Evolutionary conservation across 2,113 vertebrate species (phyloP).

Genomic region (Syrrhaptes paradoxus): DNA sequence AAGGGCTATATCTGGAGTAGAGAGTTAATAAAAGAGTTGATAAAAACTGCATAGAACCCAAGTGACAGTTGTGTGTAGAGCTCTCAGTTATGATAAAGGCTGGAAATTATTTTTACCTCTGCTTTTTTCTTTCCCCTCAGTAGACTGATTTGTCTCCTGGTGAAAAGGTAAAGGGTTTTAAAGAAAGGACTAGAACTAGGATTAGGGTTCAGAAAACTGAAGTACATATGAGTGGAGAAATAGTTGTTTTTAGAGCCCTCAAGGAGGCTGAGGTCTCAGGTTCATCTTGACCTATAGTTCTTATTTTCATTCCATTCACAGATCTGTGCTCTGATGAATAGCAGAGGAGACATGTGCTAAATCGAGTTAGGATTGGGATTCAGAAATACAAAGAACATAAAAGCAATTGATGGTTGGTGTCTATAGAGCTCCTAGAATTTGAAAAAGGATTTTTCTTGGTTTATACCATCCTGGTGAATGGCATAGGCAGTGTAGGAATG

Average conservation of each 20-base stretch:
- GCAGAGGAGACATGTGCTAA: neutral
- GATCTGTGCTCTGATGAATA: neutral
- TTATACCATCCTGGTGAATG: neutral
- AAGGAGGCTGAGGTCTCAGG: neutral
- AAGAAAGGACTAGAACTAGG: neutral
- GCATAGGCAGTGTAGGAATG: neutral
- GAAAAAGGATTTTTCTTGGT: neutral
- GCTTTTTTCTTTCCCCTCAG: neutral
- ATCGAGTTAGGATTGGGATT: neutral
- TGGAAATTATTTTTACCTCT: neutral
- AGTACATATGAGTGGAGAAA: neutral
- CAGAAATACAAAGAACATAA: neutral
- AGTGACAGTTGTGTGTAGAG: neutral
- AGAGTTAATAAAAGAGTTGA: neutral
- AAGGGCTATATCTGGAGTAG: neutral
- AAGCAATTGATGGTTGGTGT: neutral
- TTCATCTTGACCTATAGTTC: neutral
- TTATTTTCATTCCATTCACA: neutral
- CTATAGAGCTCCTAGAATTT: neutral
- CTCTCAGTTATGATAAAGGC: neutral
- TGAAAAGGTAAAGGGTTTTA: neutral
- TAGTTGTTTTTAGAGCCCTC: neutral
- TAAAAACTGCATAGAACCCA: neutral
- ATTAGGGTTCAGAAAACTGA: neutral
- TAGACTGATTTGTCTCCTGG: neutral